phyloP scores from a whole-genome alignment of 2,113 vertebrate species.

The Macaca nemestrina region DNA sequence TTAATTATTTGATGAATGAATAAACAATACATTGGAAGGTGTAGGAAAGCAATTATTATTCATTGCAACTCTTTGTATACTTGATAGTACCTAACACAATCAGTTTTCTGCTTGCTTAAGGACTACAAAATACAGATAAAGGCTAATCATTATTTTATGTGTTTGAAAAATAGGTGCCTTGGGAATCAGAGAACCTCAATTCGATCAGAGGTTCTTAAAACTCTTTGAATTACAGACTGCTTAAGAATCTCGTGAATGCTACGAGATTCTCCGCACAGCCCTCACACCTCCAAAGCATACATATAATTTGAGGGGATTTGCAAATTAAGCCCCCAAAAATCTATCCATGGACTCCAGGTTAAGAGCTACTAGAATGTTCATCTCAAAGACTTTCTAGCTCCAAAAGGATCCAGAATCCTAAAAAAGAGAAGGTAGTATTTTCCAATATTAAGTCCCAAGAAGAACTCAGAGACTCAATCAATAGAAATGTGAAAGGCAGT shows the following conservation, averaged over 20 bases:
- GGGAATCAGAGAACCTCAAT: not conserved
- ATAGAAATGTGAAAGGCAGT: not conserved
- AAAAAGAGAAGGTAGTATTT: not conserved
- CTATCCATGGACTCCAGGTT: not conserved
- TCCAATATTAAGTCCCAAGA: not conserved
- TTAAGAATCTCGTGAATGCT: not conserved
- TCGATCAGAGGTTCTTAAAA: not conserved
- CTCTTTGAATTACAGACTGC: not conserved
- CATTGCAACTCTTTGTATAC: not conserved
- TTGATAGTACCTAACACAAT: not conserved
- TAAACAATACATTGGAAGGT: not conserved
- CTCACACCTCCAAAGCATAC: not conserved
- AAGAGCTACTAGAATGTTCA: not conserved
- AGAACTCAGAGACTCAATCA: not conserved
- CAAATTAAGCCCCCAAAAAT: not conserved
- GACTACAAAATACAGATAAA: not conserved
- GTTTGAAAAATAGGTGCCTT: not conserved
- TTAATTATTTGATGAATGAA: not conserved
- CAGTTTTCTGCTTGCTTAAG: not conserved
- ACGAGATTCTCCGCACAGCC: not conserved
- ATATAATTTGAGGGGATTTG: not conserved
- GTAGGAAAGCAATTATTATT: not conserved
- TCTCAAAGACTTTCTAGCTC: not conserved
- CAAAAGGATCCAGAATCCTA: not conserved
- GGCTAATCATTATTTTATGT: not conserved